Evolutionary conservation across 2,113 vertebrate genomes (phyloP).

Genomic region (Bos indicus): DNA sequence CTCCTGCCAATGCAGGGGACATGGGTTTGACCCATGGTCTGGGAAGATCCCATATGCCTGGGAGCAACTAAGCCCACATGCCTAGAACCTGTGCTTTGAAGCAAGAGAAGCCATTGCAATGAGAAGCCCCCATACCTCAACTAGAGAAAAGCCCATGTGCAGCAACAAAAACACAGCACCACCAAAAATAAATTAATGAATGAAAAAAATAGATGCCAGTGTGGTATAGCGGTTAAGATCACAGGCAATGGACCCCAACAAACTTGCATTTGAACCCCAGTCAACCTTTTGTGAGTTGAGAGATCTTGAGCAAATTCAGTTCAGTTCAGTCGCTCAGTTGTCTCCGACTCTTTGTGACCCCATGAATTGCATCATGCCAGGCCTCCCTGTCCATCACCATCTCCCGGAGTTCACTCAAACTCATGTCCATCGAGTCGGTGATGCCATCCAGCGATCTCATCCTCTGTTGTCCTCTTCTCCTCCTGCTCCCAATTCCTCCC

Average conservation of each 20-base stretch:
- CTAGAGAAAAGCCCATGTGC: background rate
- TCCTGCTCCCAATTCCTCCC: too few species aligned
- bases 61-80: fast-evolving
- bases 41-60: background rate
- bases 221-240: background rate
- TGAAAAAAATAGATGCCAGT: background rate
- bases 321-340: too few species aligned
- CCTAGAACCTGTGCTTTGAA: background rate
- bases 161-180: background rate
- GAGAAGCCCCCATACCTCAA: background rate
- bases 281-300: background rate
- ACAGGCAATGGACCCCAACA: background rate
- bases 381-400: too few species aligned
- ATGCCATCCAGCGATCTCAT: too few species aligned
- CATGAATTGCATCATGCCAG: too few species aligned
- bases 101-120: background rate
- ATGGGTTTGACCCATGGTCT: background rate
- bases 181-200: background rate
- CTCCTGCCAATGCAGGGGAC: background rate
- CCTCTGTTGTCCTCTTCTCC: too few species aligned
- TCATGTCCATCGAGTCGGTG: too few species aligned
- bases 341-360: too few species aligned
- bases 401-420: too few species aligned
- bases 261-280: background rate
- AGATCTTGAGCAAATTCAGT: background rate